These are phyloP conservation scores for Castor canadensis DNA, from an alignment of 2,113 vertebrate genomes.

Conservation along the genomic window DNA sequence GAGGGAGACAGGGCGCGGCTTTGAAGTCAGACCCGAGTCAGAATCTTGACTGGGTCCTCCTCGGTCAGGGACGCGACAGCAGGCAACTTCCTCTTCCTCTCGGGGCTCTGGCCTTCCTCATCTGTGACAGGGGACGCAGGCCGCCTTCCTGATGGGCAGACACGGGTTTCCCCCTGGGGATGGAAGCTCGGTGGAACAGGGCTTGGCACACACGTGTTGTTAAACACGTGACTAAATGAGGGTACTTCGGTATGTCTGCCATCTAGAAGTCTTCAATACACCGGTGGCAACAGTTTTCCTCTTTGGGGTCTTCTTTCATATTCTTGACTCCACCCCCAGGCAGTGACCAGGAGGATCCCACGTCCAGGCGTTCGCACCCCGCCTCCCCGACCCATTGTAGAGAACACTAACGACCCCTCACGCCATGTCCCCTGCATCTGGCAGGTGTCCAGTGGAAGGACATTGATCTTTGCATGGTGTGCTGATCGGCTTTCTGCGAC, in stretches of 20 bases:
- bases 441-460: too few relatives aligned
- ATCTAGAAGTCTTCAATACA: neutral
- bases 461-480: neutral
- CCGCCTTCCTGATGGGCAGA: neutral
- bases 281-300: neutral
- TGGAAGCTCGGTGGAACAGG: neutral
- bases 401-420: neutral
- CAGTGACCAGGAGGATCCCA: neutral
- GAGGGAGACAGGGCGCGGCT: conserved; percentile 4
- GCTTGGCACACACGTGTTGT: too few relatives aligned
- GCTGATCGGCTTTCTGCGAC: neutral
- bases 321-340: neutral
- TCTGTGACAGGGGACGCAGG: neutral
- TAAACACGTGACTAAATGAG: neutral
- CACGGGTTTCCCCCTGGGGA: neutral
- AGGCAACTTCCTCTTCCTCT: neutral
- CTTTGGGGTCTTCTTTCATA: neutral
- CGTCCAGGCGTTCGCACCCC: neutral
- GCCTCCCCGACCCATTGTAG: neutral
- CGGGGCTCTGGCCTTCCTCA: neutral
- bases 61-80: neutral
- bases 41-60: neutral
- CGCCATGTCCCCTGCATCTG: too few relatives aligned
- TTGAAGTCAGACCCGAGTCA: conserved; percentile 11
- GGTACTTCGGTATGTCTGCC: neutral